Evolutionary conservation across 2,888 invertebrate species (phyloP).

Genomic region (Neoascia interrupta): DNA sequence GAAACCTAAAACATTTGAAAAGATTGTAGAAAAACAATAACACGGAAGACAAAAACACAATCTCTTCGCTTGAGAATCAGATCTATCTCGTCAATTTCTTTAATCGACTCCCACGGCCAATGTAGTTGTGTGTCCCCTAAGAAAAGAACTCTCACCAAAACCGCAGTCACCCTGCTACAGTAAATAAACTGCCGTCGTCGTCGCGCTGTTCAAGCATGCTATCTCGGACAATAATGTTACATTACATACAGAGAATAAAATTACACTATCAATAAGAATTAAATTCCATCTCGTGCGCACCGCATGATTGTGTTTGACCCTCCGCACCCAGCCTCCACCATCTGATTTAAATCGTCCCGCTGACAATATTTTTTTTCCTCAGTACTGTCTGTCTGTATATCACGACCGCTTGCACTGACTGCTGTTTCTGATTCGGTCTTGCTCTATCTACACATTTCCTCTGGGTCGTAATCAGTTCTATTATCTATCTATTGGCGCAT

Average conservation of each 20-base stretch:
- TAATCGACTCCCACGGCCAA: slow-evolving; percentile 57
- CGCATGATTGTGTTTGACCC: slow-evolving; percentile 39
- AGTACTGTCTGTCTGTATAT: slow-evolving; percentile 18
- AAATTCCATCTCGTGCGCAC: slow-evolving; percentile 38
- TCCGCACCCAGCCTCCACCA: background rate
- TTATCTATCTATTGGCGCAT: slow-evolving; percentile 42
- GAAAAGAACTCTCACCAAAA: slow-evolving; percentile 37
- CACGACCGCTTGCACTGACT: slow-evolving; percentile 6
- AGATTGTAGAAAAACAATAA: no score
- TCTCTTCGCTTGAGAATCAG: slow-evolving; percentile 39
- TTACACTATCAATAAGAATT: slow-evolving; percentile 31
- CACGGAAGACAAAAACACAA: slow-evolving; percentile 11
- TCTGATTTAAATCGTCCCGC: slow-evolving; percentile 6
- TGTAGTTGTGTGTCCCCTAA: slow-evolving; percentile 22
- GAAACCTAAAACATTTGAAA: no score
- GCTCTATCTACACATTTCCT: slow-evolving; percentile 12
- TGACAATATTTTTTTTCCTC: slow-evolving; percentile 25
- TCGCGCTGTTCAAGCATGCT: background rate
- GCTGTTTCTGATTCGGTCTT: background rate
- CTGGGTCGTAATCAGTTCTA: slow-evolving; percentile 41
- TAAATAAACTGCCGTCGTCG: no score
- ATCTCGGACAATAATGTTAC: background rate
- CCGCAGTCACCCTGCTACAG: slow-evolving; percentile 26
- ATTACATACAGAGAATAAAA: slow-evolving; percentile 6
- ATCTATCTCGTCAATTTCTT: slow-evolving; percentile 46